Base-by-base conservation (phyloP, 2,113 vertebrate species). In the Poicephalus gulielmi region DNA sequence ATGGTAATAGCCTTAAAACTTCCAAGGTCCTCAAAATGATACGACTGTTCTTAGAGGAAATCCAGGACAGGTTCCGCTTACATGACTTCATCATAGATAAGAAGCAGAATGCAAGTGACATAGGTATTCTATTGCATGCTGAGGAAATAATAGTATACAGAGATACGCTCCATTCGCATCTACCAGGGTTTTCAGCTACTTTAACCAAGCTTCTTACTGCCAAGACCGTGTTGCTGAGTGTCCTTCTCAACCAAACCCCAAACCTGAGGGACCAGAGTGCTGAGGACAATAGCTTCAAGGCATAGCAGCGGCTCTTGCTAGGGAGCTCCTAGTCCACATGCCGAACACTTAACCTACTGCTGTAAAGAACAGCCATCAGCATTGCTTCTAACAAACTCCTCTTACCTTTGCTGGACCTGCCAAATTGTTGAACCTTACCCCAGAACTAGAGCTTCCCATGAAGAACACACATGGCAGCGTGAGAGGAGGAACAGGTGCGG, bases 1-100 rank as follows among this genome's bases (percentile, higher is more conserved):
- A 41, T 7, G 19, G 49, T 25, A 94, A 67, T 67, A 90, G 74
- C 50, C 70, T 87, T 73, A 83, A 93, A 95, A 93, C 82, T 90
- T 86, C 39, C 49, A 73, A 70, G 68, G 83, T 81, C 43, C 88
- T 86, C 76, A 85, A 62, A 95, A 90, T 46, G 19, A 53, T 41
- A 88, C 6, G 9, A 59, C 52, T 9, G 1, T n/a, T 93, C 75
- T 77, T 35, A 35, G 31, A 83, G 49, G 66, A 83, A 93, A 94
- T 77, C n/a, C 78, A 86, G 79, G 67, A 80, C 52, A 49, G 33
- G 50, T n/a, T 80, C 63, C 33, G 46, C 66, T 83, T 60, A 35
- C 57, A 35, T 59, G 57, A 59, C 16, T 35, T 59, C 57, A 24
- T 35, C 22, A 4, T 3, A 3, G 0, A 0, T 8, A 74, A n/a